Percentiles rank a stretch among this genome's conserved stretches.
phyloP scores from a whole-genome alignment of 53 echinoderm and acorn worm genomes.

The Stichopus horrens region DNA sequence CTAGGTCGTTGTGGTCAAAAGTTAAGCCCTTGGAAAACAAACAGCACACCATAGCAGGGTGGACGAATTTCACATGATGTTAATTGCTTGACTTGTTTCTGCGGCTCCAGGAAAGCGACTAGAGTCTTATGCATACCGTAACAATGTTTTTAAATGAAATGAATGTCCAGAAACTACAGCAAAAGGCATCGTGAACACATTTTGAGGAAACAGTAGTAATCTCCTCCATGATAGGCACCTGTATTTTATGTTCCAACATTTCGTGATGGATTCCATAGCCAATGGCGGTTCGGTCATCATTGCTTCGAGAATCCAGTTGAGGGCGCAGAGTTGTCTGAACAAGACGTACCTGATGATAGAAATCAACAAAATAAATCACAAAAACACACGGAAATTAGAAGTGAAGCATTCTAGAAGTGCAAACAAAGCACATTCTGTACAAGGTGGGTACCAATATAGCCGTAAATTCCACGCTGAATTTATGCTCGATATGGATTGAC shows the following conservation, averaged over 20 bases:
- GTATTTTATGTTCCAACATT: constrained; percentile 99
- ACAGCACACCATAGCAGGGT: no score
- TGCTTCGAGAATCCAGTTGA: constrained; percentile 95
- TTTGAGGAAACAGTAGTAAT: not conserved
- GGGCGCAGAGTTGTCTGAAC: constrained; percentile 94
- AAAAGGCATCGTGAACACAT: not conserved
- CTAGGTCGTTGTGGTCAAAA: no score
- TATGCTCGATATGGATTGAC: not conserved
- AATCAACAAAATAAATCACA: not conserved
- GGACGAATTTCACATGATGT: no score
- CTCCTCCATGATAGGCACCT: constrained; percentile 48
- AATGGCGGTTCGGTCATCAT: constrained; percentile 92
- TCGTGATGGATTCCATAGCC: constrained; percentile 92
- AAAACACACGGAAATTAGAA: not conserved
- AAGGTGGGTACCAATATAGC: no score
- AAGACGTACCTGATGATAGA: constrained; percentile 67
- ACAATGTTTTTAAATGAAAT: no score
- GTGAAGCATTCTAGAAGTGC: not conserved
- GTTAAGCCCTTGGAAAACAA: no score
- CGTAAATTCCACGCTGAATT: not conserved
- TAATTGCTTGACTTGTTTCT: no score
- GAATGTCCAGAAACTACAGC: no score
- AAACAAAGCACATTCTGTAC: not conserved
- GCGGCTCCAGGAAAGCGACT: no score
- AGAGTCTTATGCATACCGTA: no score